Base-by-base conservation (phyloP, 2,888 invertebrate species). In the Polydrusus cervinus region DNA sequence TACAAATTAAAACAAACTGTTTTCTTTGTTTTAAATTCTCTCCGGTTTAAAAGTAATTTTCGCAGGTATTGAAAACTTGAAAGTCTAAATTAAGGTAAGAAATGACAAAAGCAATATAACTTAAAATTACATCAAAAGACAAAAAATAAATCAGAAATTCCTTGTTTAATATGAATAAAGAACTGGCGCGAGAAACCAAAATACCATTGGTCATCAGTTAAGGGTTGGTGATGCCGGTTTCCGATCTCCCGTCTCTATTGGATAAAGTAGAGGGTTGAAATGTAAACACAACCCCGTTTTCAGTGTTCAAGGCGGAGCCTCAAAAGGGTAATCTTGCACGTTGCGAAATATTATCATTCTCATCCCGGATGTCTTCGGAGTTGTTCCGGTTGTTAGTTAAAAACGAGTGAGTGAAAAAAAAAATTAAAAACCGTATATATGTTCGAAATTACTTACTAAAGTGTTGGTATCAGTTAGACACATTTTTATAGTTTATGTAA, bases 211-310 rank as follows among this genome's bases (percentile, higher is more conserved):
- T 84, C 83, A 84, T 83, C 81, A 80, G 79, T 79, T 80, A 82
- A 83, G 83, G 84, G 81, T 83, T 83, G 83, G 84, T 81, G 75
- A 82, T 82, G 81, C 80, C 82, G 82, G 79, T 80, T 82, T 81
- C 77, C 69, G 81, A 82, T 79, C 80, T 78, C 78, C 76, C 78
- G 74, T 78, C 77, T 81, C 83, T 79, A 86, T 86, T 86, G 86
- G 86, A 82, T 81, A 83, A 83, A 81, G 81, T 79, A 78, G 79
- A 80, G 82, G 84, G 82, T 80, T 84, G 83, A 84, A 84, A 82
- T 84, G 83, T 84, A 84, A 84, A 84, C 84, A 83, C 84, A 83
- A 80, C 84, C 85, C 85, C 83, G 79, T 82, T 81, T 80, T 71
- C 83, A 80, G 79, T 81, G 82, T 83, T 82, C 76, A 80, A 83